These are phyloP conservation scores for Globodera ellingtonae DNA, from an alignment of 1,140 invertebrate species.

Conservation along the genomic window DNA sequence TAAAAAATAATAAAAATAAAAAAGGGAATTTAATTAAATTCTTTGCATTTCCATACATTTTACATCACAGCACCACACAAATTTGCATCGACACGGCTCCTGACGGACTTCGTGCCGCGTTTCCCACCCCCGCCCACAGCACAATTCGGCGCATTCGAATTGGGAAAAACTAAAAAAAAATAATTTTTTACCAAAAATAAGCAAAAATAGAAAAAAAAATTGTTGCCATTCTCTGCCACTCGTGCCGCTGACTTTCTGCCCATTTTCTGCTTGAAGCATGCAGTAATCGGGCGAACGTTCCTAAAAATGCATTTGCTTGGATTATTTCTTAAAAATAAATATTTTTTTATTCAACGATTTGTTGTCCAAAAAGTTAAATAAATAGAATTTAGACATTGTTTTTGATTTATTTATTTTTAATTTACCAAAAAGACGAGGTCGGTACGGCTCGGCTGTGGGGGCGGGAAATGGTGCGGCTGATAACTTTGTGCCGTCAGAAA, in stretches of 20 bases:
- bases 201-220: neutral
- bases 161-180: slow-evolving; percentile 69
- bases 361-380: too few species aligned
- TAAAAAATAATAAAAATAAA: too few species aligned
- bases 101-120: slow-evolving; percentile 48
- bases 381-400: too few species aligned
- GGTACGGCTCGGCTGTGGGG: slow-evolving; percentile 2
- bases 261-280: slow-evolving; percentile 51
- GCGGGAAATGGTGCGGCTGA: slow-evolving; percentile 16
- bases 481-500: neutral
- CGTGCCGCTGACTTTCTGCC: slow-evolving; percentile 67
- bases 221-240: slow-evolving; percentile 69
- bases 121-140: slow-evolving; percentile 58
- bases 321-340: slow-evolving; percentile 54
- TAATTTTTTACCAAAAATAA: neutral
- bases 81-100: slow-evolving; percentile 73
- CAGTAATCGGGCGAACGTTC: slow-evolving; percentile 75
- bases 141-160: slow-evolving; percentile 68
- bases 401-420: neutral
- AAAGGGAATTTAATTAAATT: neutral
- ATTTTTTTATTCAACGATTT: too few species aligned
- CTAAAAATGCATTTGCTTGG: slow-evolving; percentile 66
- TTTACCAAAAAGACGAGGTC: slow-evolving; percentile 20
- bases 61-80: slow-evolving; percentile 75
- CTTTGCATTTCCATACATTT: slow-evolving; percentile 67